Base-by-base conservation (phyloP, 2,113 vertebrate genomes). In the Xiphophorus hellerii region DNA sequence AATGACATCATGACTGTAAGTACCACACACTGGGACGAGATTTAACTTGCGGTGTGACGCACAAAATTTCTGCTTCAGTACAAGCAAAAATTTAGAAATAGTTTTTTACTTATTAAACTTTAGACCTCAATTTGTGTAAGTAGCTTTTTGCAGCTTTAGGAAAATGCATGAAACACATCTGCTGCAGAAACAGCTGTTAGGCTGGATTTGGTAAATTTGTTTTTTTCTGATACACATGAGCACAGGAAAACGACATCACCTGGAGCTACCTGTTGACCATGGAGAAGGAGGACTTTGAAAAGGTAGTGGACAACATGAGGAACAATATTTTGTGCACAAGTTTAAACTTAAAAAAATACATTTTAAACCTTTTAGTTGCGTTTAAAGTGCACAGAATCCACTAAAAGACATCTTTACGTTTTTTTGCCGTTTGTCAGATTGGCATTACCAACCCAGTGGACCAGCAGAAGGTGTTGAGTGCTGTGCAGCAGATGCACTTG, bases 261-360 rank as follows among this genome's bases (percentile, higher is more conserved):
- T 96, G 97, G 95, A 95, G 92, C 80, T 78, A 95, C 30, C 95
- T 99, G 93, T 80, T 97, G 86, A 90, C 87, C 69, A 97, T 99
- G 95, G 91, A 93, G 76, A 93, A 95, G 90, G 93, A 95, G 33
- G 97, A 99, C 51, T 89, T 99, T 84, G 87, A 92, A 81, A 91
- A 97, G 95, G 98, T 98, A 88, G 86, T 91, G 80, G 83, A 58
- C 37, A 2, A 69, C 51, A 58, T 58, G 5, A 20, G 4, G 1
- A n/a, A n/a, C 22, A 51, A 51, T 25, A 7, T 5, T 58, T 25
- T 58, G 25, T 58, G 10, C 48, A 54, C 22, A n/a, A 25, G 6
- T 58, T 58, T 8, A 58, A 58, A 58, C 51, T 10, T 54, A 6
- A 58, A 58, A 58, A 58, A 7, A 1, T 25, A 7, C 0, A 10